Percentiles rank a stretch among this genome's conserved stretches.
phyloP scores from a whole-genome alignment of 1,140 invertebrate species.

The Meloidogyne hapla region DNA sequence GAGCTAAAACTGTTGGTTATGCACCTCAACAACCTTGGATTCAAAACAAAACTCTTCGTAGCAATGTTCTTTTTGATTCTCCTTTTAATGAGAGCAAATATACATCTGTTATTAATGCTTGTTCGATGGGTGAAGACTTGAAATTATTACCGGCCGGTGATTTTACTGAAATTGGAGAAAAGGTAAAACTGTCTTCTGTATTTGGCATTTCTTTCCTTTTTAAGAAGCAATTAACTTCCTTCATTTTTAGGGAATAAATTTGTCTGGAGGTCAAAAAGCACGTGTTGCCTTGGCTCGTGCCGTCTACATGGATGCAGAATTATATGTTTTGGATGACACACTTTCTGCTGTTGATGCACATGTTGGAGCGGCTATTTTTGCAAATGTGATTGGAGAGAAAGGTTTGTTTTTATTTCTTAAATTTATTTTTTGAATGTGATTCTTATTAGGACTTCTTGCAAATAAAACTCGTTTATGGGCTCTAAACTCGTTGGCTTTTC shows the following conservation, averaged over 20 bases:
- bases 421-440: neutral
- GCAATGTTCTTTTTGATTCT: conserved; percentile 48
- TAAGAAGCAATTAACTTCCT: neutral
- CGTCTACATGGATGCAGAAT: conserved; percentile 55
- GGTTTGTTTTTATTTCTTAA: conserved; percentile 44
- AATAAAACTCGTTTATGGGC: conserved; percentile 48
- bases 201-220: neutral
- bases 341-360: conserved; percentile 60
- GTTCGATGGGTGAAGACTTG: conserved; percentile 50
- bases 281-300: conserved; percentile 69
- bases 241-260: conserved; percentile 65
- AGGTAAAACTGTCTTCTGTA: conserved; percentile 21
- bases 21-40: conserved; percentile 69
- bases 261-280: conserved; percentile 70
- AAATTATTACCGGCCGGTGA: conserved; percentile 51
- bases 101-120: conserved; percentile 44
- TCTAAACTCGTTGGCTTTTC: conserved; percentile 41
- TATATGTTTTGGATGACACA: conserved; percentile 60
- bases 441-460: conserved; percentile 45
- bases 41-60: conserved; percentile 65
- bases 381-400: conserved; percentile 64
- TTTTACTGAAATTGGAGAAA: conserved; percentile 61
- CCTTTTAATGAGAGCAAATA: conserved; percentile 43
- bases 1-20: conserved; percentile 65
- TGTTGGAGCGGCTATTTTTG: conserved; percentile 66